phyloP scores from a whole-genome alignment of 2,113 vertebrate genomes.

The Periophthalmodon schlosseri region DNA sequence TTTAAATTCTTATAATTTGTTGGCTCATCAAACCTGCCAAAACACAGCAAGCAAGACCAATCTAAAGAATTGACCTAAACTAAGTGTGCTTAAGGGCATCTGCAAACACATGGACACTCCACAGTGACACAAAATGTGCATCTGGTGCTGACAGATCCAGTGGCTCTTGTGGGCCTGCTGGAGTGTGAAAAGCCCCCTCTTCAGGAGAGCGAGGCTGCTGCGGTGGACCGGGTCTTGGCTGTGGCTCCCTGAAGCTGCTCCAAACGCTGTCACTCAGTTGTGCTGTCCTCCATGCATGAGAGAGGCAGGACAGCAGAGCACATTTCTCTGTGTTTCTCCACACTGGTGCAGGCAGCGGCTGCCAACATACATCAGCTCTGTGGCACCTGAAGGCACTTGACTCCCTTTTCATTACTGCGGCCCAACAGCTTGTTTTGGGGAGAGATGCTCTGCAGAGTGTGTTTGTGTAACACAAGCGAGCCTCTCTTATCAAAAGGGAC shows the following conservation, averaged over 20 bases:
- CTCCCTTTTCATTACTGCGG: constrained; percentile 66
- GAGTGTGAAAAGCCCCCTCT: constrained; percentile 55
- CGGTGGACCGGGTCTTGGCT: constrained; percentile 68
- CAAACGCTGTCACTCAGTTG: constrained; percentile 75
- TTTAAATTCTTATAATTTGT: neutral
- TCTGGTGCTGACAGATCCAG: constrained; percentile 59
- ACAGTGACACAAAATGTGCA: constrained; percentile 42
- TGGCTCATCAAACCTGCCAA: neutral
- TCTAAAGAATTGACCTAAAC: neutral
- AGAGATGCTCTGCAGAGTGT: constrained; percentile 40
- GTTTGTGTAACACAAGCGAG: constrained; percentile 34
- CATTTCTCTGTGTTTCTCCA: constrained; percentile 70
- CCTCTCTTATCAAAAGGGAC: constrained; percentile 47
- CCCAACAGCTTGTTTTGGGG: constrained; percentile 57
- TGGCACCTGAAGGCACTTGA: constrained; percentile 67
- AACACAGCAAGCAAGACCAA: neutral
- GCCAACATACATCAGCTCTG: constrained; percentile 71
- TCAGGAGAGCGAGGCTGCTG: constrained; percentile 44
- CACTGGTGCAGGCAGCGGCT: constrained; percentile 62
- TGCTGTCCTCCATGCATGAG: constrained; percentile 72
- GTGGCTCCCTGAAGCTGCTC: constrained; percentile 56
- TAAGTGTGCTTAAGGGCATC: constrained; percentile 17
- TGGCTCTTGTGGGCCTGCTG: constrained; percentile 58
- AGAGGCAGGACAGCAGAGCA: constrained; percentile 73
- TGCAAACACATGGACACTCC: constrained; percentile 15